phyloP scores from a whole-genome alignment of 1,140 invertebrate species.

The Sitobion miscanthi region DNA sequence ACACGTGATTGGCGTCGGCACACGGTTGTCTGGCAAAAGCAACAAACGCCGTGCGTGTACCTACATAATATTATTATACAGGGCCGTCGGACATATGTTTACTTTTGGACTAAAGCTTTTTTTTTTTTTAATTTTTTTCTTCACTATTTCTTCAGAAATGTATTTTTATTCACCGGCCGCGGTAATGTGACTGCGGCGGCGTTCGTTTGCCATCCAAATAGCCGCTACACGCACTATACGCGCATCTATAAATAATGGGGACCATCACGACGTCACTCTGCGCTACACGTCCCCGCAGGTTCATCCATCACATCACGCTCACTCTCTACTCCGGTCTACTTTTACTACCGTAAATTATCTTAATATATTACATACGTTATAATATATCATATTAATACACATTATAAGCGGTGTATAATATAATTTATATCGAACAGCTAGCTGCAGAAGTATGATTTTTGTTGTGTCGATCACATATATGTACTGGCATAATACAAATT shows the following conservation, averaged over 20 bases:
- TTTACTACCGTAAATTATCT: neutral
- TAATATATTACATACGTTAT: neutral
- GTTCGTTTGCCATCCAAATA: neutral
- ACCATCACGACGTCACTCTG: neutral
- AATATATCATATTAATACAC: too few relatives aligned
- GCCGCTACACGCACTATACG: neutral
- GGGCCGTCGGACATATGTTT: neutral
- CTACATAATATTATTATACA: neutral
- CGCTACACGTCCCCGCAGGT: neutral
- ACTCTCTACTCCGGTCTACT: neutral
- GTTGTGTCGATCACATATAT: neutral
- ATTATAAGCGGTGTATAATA: too few relatives aligned
- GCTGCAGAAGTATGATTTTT: neutral
- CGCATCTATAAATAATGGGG: constrained; percentile 30
- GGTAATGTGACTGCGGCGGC: neutral
- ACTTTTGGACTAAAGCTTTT: neutral
- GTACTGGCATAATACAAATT: too few relatives aligned
- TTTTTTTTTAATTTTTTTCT: neutral
- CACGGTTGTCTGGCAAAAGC: constrained; percentile 47
- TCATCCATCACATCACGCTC: neutral
- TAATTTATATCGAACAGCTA: too few relatives aligned
- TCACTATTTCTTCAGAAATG: neutral
- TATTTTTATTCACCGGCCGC: constrained; percentile 35
- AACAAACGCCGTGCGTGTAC: neutral
- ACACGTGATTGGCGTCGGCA: constrained; percentile 45